These are phyloP conservation scores for Catagonus wagneri DNA, from an alignment of 2,113 vertebrate genomes.

Conservation along the genomic window DNA sequence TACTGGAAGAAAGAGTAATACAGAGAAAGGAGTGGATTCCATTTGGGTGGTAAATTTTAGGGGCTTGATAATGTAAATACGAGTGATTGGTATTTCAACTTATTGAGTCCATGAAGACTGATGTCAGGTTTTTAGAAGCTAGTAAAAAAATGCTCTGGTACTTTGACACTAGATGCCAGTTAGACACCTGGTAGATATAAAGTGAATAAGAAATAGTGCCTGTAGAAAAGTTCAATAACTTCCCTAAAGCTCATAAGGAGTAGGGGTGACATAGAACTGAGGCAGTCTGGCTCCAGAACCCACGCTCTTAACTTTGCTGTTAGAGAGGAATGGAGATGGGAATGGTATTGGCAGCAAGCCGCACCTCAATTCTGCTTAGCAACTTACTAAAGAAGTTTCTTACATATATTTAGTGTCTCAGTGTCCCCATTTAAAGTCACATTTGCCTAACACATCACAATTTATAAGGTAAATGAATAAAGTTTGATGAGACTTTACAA, in stretches of 20 bases:
- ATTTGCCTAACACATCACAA: not conserved
- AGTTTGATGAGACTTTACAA: not conserved
- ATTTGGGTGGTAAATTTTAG: not conserved
- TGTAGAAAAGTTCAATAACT: not conserved
- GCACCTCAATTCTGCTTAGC: not conserved
- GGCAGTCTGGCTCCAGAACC: not conserved
- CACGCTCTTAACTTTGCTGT: not conserved
- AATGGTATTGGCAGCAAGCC: not conserved
- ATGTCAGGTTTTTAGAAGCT: slow-evolving; percentile 32
- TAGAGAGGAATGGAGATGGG: not conserved
- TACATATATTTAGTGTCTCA: not conserved
- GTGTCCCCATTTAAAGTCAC: not conserved
- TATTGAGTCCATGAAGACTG: not conserved
- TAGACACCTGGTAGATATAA: not conserved
- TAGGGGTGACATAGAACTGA: not conserved
- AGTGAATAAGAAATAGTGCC: not conserved
- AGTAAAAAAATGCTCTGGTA: not conserved
- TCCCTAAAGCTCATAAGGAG: not conserved
- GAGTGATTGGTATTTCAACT: slow-evolving; percentile 17
- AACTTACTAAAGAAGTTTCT: not conserved
- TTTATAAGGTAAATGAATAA: slow-evolving; percentile 2
- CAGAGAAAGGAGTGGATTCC: not conserved
- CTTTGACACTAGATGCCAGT: not conserved
- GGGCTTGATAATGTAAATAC: slow-evolving; percentile 28
- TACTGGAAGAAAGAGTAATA: not conserved